These are phyloP conservation scores for Sinonovacula constricta DNA, from an alignment of 1,140 invertebrate species.

Conservation along the genomic window DNA sequence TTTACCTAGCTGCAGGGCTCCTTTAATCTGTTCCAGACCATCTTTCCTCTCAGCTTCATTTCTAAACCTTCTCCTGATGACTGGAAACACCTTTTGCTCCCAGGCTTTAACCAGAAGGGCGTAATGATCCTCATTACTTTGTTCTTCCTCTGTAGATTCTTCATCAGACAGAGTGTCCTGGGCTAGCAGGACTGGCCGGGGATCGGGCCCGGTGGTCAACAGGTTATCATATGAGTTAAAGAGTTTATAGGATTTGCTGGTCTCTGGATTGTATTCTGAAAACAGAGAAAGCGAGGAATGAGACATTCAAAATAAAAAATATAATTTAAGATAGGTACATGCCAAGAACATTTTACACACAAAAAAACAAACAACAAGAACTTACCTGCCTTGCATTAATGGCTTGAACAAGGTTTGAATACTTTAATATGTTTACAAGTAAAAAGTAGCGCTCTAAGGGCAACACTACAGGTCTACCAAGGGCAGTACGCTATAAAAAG, in stretches of 20 bases:
- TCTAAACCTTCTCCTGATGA: constrained; percentile 78
- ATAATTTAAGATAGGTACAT: too few relatives aligned
- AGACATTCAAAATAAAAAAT: too few relatives aligned
- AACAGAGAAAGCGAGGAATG: too few relatives aligned
- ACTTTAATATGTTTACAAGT: too few relatives aligned
- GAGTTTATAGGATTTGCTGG: constrained; percentile 72
- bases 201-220: constrained; percentile 69
- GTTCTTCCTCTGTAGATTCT: constrained; percentile 70
- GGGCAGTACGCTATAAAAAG: too few relatives aligned
- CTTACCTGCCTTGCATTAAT: too few relatives aligned
- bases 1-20: constrained; percentile 76
- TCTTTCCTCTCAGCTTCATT: constrained; percentile 79
- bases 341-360: too few relatives aligned
- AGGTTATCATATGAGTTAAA: constrained; percentile 73
- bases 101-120: constrained; percentile 78
- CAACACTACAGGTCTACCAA: too few relatives aligned
- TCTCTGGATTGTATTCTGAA: constrained; percentile 75
- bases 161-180: constrained; percentile 74
- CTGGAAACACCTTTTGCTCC: constrained; percentile 79
- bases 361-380: too few relatives aligned
- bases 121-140: constrained; percentile 75
- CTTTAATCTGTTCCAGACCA: constrained; percentile 79
- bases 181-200: constrained; percentile 52
- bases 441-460: too few relatives aligned
- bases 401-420: too few relatives aligned